These are phyloP conservation scores for Lophius piscatorius DNA, from an alignment of 2,113 vertebrate genomes.

Conservation along the genomic window DNA sequence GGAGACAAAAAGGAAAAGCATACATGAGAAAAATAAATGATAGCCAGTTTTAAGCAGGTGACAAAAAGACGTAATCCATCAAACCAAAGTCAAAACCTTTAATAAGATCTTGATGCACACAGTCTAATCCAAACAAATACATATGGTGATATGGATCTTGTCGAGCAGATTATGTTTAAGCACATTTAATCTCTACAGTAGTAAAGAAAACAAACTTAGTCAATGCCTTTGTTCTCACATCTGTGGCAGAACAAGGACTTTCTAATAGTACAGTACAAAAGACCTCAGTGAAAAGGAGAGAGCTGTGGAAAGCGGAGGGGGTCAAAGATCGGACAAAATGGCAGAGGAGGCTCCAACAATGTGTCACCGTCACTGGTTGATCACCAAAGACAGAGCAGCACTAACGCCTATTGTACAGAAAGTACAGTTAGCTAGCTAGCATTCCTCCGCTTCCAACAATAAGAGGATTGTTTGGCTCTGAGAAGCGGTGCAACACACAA, in stretches of 20 bases:
- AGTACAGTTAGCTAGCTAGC: constrained; percentile 30
- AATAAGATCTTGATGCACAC: background rate
- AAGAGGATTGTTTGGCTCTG: constrained; percentile 43
- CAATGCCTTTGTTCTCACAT: constrained; percentile 3
- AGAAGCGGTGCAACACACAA: constrained; percentile 24
- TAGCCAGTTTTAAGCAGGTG: background rate
- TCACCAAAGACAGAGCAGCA: constrained; percentile 32
- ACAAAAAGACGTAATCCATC: background rate
- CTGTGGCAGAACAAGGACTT: background rate
- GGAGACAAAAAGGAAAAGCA: constrained; percentile 21
- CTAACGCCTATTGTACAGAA: constrained; percentile 29
- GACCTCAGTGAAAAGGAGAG: constrained; percentile 6
- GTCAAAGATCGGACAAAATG: constrained; percentile 18
- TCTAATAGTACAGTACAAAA: constrained; percentile 20
- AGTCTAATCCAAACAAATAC: too few species aligned
- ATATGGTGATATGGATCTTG: background rate
- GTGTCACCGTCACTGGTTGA: constrained; percentile 44
- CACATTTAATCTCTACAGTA: background rate
- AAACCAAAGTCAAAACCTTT: too few species aligned
- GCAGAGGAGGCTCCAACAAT: constrained; percentile 37
- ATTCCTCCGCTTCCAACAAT: constrained; percentile 40
- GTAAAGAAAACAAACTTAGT: background rate
- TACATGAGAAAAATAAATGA: background rate
- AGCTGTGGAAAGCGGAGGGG: background rate
- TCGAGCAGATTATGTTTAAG: background rate